Conservation (phyloP, 2,113 vertebrate genomes). For the Leuciscus idus region DNA sequence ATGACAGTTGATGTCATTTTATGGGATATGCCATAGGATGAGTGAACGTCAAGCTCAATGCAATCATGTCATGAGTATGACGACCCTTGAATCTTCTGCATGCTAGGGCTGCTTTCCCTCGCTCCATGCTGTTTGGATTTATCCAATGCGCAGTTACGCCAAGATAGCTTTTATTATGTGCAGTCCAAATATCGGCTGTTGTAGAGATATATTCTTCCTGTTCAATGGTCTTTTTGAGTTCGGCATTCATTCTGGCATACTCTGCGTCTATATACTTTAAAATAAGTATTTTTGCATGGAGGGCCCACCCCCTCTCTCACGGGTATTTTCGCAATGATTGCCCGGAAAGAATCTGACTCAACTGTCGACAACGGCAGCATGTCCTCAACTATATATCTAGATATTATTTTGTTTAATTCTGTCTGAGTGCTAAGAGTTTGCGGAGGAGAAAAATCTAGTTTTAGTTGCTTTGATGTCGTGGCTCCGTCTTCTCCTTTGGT, state of each 20-base stretch:
- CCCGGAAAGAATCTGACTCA: neutral
- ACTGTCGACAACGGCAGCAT: constrained; percentile 22
- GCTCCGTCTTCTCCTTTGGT: no score
- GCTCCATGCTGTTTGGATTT: constrained; percentile 12
- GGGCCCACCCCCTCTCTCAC: neutral
- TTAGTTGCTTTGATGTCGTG: no score
- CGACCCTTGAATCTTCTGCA: constrained; percentile 26
- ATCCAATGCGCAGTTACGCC: constrained; percentile 17
- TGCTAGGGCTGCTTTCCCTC: constrained; percentile 33
- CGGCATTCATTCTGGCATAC: neutral
- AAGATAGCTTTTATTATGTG: constrained; percentile 28
- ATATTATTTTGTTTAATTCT: neutral
- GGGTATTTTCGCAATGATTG: neutral
- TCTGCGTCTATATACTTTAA: neutral
- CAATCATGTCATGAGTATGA: constrained; percentile 10
- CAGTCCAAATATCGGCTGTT: constrained; percentile 33
- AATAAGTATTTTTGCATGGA: neutral
- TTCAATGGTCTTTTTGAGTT: constrained; percentile 21
- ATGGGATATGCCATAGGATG: neutral
- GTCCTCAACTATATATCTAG: neutral
- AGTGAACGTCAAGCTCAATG: constrained; percentile 10
- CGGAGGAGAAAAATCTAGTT: no score
- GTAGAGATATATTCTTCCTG: constrained; percentile 21
- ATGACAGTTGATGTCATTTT: neutral
- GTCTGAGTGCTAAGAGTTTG: no score